These are phyloP conservation scores for Protula sp. DNA, from an alignment of 2,888 invertebrate genomes.

Conservation along the genomic window DNA sequence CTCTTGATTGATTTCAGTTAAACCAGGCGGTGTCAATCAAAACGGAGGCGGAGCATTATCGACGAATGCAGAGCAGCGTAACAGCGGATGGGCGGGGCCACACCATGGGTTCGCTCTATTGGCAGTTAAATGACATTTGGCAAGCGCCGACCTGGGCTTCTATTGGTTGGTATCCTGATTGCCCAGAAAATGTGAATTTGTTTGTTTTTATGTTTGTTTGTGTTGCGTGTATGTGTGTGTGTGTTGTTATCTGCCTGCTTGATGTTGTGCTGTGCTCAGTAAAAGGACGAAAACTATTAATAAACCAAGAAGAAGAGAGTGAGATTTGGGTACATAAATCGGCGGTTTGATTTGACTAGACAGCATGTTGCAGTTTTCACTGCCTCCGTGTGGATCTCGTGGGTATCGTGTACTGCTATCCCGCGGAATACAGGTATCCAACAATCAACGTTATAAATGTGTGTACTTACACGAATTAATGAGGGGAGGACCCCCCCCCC, in stretches of 20 bases:
- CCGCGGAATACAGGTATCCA: no score
- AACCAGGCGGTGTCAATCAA: slow-evolving; percentile 83
- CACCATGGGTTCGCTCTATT: slow-evolving; percentile 96
- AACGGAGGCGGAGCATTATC: slow-evolving; percentile 68
- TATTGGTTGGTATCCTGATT: slow-evolving; percentile 40
- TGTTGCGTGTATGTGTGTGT: background rate
- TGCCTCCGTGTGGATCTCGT: no score
- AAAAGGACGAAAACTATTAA: no score
- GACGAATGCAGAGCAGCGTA: slow-evolving; percentile 39
- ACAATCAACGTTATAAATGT: no score
- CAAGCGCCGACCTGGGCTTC: slow-evolving; percentile 84
- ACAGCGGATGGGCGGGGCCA: slow-evolving; percentile 59
- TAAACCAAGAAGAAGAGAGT: no score
- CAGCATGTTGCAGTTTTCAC: no score
- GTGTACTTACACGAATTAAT: no score
- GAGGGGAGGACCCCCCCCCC: no score
- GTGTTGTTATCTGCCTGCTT: background rate
- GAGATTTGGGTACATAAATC: no score
- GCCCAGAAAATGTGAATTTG: no score
- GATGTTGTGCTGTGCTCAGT: background rate
- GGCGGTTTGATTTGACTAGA: no score
- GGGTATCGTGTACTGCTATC: no score
- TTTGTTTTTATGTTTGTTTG: background rate
- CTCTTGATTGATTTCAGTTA: slow-evolving; percentile 45
- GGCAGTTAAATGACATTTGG: slow-evolving; percentile 99